Percentiles rank a stretch among this genome's conserved stretches.
Evolutionary conservation across 2,888 invertebrate genomes (phyloP).

Genomic region (Rotaria macrura): DNA sequence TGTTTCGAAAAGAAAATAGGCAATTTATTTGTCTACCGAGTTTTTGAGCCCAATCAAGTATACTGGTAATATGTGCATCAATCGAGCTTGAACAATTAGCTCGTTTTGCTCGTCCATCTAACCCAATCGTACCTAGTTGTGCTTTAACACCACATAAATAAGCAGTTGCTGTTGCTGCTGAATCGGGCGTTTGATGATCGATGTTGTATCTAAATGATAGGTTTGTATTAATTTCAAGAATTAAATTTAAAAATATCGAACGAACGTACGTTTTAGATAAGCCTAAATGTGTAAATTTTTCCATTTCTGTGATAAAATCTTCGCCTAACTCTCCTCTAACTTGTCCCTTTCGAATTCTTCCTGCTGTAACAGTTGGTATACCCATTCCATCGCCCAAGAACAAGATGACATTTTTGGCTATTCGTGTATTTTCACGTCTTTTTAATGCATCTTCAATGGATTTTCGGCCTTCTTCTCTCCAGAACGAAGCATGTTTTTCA

Average conservation of each 20-base stretch:
- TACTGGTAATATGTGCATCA: slow-evolving; percentile 53
- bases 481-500: slow-evolving; percentile 19
- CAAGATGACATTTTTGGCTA: slow-evolving; percentile 68
- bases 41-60: slow-evolving; percentile 63
- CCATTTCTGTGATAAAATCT: slow-evolving; percentile 63
- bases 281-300: slow-evolving; percentile 70
- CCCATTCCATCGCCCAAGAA: slow-evolving; percentile 82
- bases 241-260: not conserved
- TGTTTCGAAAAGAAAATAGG: not conserved
- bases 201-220: slow-evolving; percentile 67
- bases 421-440: slow-evolving; percentile 3
- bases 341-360: slow-evolving; percentile 64
- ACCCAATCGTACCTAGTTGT: slow-evolving; percentile 68
- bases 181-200: slow-evolving; percentile 76
- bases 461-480: slow-evolving; percentile 1
- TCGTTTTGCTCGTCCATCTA: slow-evolving; percentile 59
- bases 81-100: slow-evolving; percentile 57
- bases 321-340: slow-evolving; percentile 56
- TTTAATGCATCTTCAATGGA: slow-evolving; percentile 15
- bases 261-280: slow-evolving; percentile 62
- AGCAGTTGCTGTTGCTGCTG: slow-evolving; percentile 76
- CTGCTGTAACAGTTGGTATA: slow-evolving; percentile 66
- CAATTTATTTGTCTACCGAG: slow-evolving; percentile 28
- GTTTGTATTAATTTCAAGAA: not conserved
- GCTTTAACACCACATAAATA: slow-evolving; percentile 71